phyloP scores from a whole-genome alignment of 2,797 vertebrate genomes.

The Hydrophis major region DNA sequence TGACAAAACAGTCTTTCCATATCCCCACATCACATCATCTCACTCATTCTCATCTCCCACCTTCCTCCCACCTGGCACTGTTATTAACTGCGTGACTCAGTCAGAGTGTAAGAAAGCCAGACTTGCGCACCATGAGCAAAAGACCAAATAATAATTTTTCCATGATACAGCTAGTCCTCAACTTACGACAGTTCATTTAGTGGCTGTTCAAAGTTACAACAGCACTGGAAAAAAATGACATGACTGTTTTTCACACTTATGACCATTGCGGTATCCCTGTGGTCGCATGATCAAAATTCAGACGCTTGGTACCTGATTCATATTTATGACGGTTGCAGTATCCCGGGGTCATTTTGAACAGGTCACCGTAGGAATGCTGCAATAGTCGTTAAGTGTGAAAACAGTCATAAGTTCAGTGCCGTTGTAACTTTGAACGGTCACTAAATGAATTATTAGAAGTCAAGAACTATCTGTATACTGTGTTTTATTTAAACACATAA shows the following conservation, averaged over 20 bases:
- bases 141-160: neutral
- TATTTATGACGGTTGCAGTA: no score
- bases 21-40: neutral
- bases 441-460: no score
- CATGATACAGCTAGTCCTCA: neutral
- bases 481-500: neutral
- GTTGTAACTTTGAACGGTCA: no score
- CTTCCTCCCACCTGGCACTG: neutral
- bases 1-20: neutral
- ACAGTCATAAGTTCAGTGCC: no score
- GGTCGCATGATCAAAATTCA: no score
- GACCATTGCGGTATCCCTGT: no score
- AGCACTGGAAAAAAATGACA: no score
- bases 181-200: no score
- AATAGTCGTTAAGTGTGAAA: neutral
- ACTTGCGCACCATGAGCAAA: neutral
- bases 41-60: neutral
- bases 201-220: no score
- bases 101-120: neutral
- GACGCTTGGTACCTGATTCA: no score
- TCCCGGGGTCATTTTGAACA: neutral
- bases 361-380: neutral
- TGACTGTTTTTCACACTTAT: no score
- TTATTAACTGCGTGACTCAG: neutral
- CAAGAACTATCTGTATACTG: neutral